phyloP scores from a whole-genome alignment of 2,113 vertebrate genomes.

The Gallinago media region DNA sequence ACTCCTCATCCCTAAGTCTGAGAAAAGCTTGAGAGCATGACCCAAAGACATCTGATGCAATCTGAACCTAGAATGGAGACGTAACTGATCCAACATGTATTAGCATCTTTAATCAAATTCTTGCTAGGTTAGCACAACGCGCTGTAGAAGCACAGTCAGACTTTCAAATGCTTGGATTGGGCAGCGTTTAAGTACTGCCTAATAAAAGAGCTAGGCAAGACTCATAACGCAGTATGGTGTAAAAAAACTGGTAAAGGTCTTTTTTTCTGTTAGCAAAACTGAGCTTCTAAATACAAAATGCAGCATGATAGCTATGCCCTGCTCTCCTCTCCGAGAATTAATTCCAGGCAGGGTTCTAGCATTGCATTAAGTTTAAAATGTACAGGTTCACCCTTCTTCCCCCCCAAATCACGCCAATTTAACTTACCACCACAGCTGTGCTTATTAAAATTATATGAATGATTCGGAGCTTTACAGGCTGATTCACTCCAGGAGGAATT shows the following conservation, averaged over 20 bases:
- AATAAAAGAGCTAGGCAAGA: not conserved
- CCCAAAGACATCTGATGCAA: not conserved
- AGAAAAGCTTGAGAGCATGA: not conserved
- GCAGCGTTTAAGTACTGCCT: not conserved
- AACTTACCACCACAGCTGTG: constrained; percentile 80
- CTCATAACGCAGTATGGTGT: not conserved
- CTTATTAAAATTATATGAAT: constrained; percentile 74
- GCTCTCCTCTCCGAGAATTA: not conserved
- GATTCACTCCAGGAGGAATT: constrained; percentile 78
- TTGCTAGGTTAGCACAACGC: not conserved
- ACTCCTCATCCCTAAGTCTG: not conserved
- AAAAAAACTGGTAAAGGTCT: not conserved
- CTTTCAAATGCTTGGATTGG: not conserved
- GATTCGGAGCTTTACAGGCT: constrained; percentile 74
- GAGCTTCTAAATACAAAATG: not conserved
- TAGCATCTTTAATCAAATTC: not conserved
- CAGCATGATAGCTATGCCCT: not conserved
- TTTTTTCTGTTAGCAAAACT: not conserved
- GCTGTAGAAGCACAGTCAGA: not conserved
- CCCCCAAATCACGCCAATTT: not conserved
- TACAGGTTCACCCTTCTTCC: not conserved
- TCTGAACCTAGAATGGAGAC: not conserved
- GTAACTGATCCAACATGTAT: not conserved
- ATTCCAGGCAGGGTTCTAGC: not conserved
- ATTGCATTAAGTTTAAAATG: not conserved